These are phyloP conservation scores for Polypedilum vanderplanki DNA, from an alignment of 1,140 invertebrate species.

Conservation along the genomic window DNA sequence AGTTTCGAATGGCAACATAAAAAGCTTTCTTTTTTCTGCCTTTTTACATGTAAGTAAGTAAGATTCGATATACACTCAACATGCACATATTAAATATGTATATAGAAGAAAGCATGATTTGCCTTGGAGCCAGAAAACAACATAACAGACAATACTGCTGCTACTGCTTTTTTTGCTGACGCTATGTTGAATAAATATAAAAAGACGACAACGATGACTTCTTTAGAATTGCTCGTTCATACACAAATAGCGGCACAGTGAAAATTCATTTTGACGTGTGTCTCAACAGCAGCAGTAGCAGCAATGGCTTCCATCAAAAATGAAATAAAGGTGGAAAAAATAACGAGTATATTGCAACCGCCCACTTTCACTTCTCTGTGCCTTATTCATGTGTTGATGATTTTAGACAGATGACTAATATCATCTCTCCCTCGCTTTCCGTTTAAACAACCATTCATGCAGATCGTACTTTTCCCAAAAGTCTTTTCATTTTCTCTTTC, in stretches of 20 bases:
- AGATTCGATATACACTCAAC: not conserved
- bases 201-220: not conserved
- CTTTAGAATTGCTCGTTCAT: not conserved
- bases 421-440: not conserved
- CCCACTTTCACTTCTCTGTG: not conserved
- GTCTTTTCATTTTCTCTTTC: not conserved
- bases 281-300: not conserved
- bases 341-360: not conserved
- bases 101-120: too few species aligned
- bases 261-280: not conserved
- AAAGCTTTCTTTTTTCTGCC: not conserved
- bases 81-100: too few species aligned
- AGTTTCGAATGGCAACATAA: conserved; percentile 9
- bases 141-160: not conserved
- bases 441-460: not conserved
- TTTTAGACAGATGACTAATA: conserved; percentile 6
- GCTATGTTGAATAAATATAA: not conserved
- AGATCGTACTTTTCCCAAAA: conserved; percentile 4
- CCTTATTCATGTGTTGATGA: not conserved
- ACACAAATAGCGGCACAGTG: too few species aligned
- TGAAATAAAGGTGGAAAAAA: not conserved
- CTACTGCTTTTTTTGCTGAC: not conserved
- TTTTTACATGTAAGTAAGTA: not conserved
- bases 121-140: not conserved
- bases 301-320: not conserved